Base-by-base conservation (phyloP, 2,888 invertebrate genomes). In the Dastarcus helophoroides region DNA sequence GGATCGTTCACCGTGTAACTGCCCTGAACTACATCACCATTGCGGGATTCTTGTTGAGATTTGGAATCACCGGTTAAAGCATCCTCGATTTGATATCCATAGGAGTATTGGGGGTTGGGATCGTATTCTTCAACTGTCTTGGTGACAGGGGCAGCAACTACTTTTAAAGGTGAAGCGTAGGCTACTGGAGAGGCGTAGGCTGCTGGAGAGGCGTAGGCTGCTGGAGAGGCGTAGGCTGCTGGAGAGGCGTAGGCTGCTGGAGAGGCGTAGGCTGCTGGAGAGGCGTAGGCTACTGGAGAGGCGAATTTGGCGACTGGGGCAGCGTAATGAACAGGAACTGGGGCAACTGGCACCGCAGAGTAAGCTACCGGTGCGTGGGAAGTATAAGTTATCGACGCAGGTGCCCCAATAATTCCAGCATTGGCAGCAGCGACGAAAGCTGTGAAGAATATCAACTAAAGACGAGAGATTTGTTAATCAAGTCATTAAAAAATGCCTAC, bases 1-100 rank as follows among this genome's bases (percentile, higher is more conserved):
- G 67, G 58, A 44, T 67, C 67, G 28, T 63, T 56, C n/a, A 68
- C 47, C 10, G 63, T 63, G 50, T 68, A 68, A 38, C 60, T 56
- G 29, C 67, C 67, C 41, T 65, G 64, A 12, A 68, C 67, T 33
- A 63, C 63, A 48, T 68, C 67, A 32, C 66, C 67, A 37, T 56
- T 55, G 29, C 67, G 63, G 21, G 54, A 51, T 54, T 68, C 67
- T 37, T 58, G 58, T 51, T 68, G 67, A 41, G 60, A 63, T 55
- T 68, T 68, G 15, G 58, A 52, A 44, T 68, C 67, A 23, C 67
- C 66, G 37, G 67, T 68, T 22, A 64, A 49, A 36, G 62, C 58
- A 41, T 17, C 19, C 19, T 17, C 6, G n/a, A 17, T n/a, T 6
- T 17, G 6, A 17, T 67, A 67, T 1, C 65, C 58, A 53, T 63